Conservation (phyloP, 2,797 vertebrate genomes). For the Erpetoichthys calabaricus region DNA sequence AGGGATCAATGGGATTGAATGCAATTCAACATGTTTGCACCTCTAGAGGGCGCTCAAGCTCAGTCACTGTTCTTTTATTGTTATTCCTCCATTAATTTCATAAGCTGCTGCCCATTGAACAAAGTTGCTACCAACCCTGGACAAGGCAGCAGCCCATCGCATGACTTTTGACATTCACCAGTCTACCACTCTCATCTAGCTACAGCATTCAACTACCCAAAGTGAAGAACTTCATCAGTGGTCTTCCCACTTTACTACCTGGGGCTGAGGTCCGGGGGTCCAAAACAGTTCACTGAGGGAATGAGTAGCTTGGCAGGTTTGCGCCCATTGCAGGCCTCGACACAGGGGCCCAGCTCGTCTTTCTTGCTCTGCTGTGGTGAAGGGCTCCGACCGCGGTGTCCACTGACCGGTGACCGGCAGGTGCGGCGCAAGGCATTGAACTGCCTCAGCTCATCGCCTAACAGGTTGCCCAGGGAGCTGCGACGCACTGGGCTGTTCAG, state of each 20-base stretch:
- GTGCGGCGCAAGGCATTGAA: constrained; percentile 45
- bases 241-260: constrained; percentile 43
- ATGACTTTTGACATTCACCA: too few species aligned
- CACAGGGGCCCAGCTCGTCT: constrained; percentile 21
- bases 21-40: too few species aligned
- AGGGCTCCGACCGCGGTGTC: constrained; percentile 40
- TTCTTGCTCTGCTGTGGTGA: constrained; percentile 35
- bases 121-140: too few species aligned
- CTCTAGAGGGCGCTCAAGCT: too few species aligned
- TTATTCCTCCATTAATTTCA: too few species aligned
- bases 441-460: constrained; percentile 66
- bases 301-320: constrained; percentile 68
- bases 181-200: too few species aligned
- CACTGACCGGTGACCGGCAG: constrained; percentile 51
- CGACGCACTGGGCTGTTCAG: constrained; percentile 45
- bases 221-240: too few species aligned
- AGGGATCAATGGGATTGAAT: too few species aligned
- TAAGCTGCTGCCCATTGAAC: too few species aligned
- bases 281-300: constrained; percentile 54
- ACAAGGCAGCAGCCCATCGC: too few species aligned
- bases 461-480: constrained; percentile 54
- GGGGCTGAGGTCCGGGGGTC: constrained; percentile 74
- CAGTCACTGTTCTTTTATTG: too few species aligned
- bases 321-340: constrained; percentile 22
- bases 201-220: too few species aligned